Percentiles rank a stretch among this genome's conserved stretches.
These are phyloP conservation scores for Myxocyprinus asiaticus DNA, from an alignment of 2,113 vertebrate species.

Conservation along the genomic window DNA sequence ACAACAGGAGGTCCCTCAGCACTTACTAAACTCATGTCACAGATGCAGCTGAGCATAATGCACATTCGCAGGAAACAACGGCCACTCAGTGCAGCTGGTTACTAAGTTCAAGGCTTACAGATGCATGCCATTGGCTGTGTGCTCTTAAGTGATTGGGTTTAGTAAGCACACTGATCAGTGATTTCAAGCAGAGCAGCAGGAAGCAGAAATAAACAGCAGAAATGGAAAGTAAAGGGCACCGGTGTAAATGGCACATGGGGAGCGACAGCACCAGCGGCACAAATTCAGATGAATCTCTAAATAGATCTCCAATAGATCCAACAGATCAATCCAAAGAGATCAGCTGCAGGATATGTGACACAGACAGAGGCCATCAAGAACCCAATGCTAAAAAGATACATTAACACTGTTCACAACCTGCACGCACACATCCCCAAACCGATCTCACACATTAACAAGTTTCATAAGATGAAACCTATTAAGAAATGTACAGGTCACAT, in stretches of 20 bases:
- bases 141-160: background rate
- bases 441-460: slow-evolving; percentile 13
- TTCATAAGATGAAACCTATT: background rate
- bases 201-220: background rate
- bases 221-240: slow-evolving; percentile 5
- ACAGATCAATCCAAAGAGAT: background rate
- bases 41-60: too few species aligned
- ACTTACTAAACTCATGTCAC: too few species aligned
- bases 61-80: too few species aligned
- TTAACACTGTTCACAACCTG: slow-evolving; percentile 46
- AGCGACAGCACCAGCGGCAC: background rate
- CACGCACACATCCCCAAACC: slow-evolving; percentile 30
- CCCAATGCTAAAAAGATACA: slow-evolving; percentile 26
- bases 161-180: background rate
- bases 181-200: background rate
- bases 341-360: background rate
- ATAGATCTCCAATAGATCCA: background rate
- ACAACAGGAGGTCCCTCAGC: too few species aligned
- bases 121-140: too few species aligned
- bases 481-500: too few species aligned
- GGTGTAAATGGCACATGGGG: background rate
- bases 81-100: too few species aligned
- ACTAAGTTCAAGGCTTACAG: background rate
- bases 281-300: too few species aligned
- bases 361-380: background rate